Conservation (phyloP, 2,113 vertebrate species). For the Grus americana region DNA sequence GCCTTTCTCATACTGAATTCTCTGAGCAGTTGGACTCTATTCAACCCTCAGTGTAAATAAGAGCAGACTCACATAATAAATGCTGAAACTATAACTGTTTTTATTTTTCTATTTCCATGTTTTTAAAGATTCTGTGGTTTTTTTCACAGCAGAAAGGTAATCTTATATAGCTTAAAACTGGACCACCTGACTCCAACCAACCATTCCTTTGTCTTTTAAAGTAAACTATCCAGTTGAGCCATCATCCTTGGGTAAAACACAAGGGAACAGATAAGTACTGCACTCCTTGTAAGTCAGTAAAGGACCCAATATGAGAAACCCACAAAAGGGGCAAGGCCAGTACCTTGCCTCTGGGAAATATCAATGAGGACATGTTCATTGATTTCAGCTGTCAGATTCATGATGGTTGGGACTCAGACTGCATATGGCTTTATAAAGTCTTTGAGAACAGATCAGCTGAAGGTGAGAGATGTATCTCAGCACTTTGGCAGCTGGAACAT, state of each 20-base stretch:
- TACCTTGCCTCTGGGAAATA: not conserved
- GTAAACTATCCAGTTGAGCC: not conserved
- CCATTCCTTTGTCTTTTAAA: not conserved
- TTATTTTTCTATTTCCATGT: not conserved
- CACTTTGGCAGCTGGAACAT: not conserved
- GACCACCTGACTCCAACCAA: rapidly evolving
- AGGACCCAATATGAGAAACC: not conserved
- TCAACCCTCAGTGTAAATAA: not conserved
- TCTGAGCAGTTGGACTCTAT: not conserved
- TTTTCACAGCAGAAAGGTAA: not conserved
- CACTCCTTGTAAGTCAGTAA: not conserved
- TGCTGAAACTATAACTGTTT: not conserved
- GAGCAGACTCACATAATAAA: not conserved
- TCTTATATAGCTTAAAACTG: not conserved
- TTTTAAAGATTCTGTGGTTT: not conserved
- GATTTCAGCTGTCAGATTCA: not conserved
- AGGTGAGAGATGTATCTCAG: not conserved
- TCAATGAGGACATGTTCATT: rapidly evolving
- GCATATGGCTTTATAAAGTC: not conserved
- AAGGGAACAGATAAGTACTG: not conserved
- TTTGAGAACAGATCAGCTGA: not conserved
- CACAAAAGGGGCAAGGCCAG: not conserved
- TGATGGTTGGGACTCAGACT: not conserved
- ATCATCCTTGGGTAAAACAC: not conserved
- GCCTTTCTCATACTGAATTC: not conserved